Evolutionary conservation across 2,797 vertebrate genomes (phyloP), one percentile per base, ranked within the genome.

Genomic region (Channallabes apus): DNA sequence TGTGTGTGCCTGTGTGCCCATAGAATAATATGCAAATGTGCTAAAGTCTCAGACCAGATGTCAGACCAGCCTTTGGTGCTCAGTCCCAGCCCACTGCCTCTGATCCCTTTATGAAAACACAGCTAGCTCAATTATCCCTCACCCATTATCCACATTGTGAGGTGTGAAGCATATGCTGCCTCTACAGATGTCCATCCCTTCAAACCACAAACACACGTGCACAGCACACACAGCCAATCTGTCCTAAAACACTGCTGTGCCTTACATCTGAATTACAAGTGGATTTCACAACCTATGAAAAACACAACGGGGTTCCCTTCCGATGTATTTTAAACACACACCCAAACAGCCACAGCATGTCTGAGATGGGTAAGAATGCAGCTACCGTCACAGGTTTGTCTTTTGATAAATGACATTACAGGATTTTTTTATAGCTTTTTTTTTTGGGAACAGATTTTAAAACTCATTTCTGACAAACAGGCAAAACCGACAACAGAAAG

Each of bases 221-320:
- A 64, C 67, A 4, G 22, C 82, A 78, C 82, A 83, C 86, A 75
- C 5, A 77, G 46, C 72, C 82, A 84, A 85, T 77, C 80, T 64
- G 41, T 64, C 32, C 69, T 61, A 67, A 72, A 41, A 38, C 51
- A 35, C 32, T 32, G 76, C 46, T 51, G 46, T 14, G 46, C 11
- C 35, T 79, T 86, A 89, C 90, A 91, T 91, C 88, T 85, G 83
- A 86, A 85, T 24, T 61, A 59, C 20, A 35, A 59, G 56, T 6
- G 51, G 87, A 91, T 82, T 87, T 83, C 89, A 77, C 82, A 85
- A 86, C 88, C 81, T 87, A 90, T 86, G 82, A 82, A 87, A 90
- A 82, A 84, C 87, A 89, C 88, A 82, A 85, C 59, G 80, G 85
- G 83, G 76, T 78, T 72, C 79, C 67, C 27, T 59, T 61, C 29